A percentile compares a stretch with the other conserved stretches of the same genome.
phyloP scores from a whole-genome alignment of 2,888 invertebrate species.

The Allophyes oxyacanthae region DNA sequence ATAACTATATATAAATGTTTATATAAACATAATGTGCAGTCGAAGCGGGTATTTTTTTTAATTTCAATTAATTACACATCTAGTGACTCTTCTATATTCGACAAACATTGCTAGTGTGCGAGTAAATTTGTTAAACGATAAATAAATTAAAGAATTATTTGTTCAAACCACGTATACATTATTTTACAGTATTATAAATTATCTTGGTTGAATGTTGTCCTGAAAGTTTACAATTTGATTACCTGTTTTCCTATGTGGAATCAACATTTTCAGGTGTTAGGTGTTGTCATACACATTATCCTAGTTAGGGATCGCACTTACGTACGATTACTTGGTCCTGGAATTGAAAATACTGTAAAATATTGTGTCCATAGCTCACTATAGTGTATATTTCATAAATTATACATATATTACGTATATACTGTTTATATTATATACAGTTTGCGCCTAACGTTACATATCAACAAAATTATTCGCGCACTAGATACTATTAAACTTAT shows the following conservation, averaged over 20 bases:
- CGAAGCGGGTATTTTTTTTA: constrained; percentile 62
- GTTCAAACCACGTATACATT: constrained; percentile 38
- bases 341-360: constrained; percentile 42
- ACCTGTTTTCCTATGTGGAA: constrained; percentile 12
- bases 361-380: constrained; percentile 44
- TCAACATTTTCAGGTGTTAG: not conserved
- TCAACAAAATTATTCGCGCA: constrained; percentile 75
- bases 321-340: constrained; percentile 39
- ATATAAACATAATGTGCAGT: constrained; percentile 70
- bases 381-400: constrained; percentile 35
- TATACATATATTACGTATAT: constrained; percentile 46
- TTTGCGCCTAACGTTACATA: constrained; percentile 46
- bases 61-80: constrained; percentile 63
- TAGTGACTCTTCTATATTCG: constrained; percentile 71
- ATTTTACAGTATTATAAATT: constrained; percentile 19
- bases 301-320: too few relatives aligned
- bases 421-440: constrained; percentile 54
- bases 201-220: too few relatives aligned
- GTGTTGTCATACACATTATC: too few relatives aligned
- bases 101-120: constrained; percentile 62
- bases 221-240: not conserved
- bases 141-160: constrained; percentile 29
- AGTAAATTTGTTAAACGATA: constrained; percentile 63
- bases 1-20: constrained; percentile 46
- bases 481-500: constrained; percentile 73